These are phyloP conservation scores for Sceliomorpha sp. DNA, from an alignment of 2,888 invertebrate species.

Conservation along the genomic window DNA sequence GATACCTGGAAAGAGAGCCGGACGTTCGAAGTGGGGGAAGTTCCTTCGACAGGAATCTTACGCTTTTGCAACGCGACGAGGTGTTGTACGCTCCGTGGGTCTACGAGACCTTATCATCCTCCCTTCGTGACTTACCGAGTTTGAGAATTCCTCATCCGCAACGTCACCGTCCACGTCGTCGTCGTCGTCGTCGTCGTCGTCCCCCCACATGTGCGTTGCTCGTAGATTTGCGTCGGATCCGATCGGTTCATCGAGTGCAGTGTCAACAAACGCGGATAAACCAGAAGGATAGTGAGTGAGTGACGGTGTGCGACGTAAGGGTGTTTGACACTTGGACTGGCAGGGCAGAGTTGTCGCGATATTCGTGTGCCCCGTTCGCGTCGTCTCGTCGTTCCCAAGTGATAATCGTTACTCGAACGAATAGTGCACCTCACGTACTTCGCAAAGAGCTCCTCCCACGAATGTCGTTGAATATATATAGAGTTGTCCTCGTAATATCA, in stretches of 20 bases:
- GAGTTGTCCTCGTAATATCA: no score
- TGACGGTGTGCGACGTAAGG: slow-evolving; percentile 27
- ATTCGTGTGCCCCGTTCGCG: no score
- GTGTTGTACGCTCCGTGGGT: slow-evolving; percentile 14
- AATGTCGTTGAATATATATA: no score
- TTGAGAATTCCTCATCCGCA: slow-evolving; percentile 14
- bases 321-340: slow-evolving; percentile 26
- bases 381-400: no score
- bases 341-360: no score
- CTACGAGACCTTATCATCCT: slow-evolving; percentile 15
- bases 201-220: slow-evolving; percentile 12
- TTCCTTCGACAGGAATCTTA: slow-evolving; percentile 22
- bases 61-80: slow-evolving; percentile 16
- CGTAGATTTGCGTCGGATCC: slow-evolving; percentile 3
- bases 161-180: no score
- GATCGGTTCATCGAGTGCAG: slow-evolving; percentile 12
- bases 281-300: slow-evolving; percentile 27
- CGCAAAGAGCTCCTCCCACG: no score
- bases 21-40: slow-evolving; percentile 26
- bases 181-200: no score
- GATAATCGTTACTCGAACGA: no score
- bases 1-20: slow-evolving; percentile 22
- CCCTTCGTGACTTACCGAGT: slow-evolving; percentile 11
- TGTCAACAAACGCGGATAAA: slow-evolving; percentile 4
- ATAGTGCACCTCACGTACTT: no score